Conservation (phyloP, 2,888 invertebrate species). For the Camponotus fellah region DNA sequence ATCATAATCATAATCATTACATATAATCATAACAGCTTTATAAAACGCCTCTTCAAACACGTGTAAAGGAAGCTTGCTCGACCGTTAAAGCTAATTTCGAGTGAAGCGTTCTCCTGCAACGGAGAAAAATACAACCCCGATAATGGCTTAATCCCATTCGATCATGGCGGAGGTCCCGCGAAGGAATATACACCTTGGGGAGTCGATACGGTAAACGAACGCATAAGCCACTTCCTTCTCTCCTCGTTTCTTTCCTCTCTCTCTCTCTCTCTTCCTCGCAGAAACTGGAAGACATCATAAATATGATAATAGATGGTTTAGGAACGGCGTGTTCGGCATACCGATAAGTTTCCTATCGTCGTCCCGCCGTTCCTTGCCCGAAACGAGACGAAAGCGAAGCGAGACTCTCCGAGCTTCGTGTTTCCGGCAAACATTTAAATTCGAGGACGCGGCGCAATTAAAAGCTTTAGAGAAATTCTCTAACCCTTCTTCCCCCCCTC, state of each 20-base stretch:
- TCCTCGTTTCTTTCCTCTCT: neutral
- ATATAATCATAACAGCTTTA: neutral
- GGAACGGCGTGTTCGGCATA: conserved; percentile 75
- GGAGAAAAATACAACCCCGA: conserved; percentile 43
- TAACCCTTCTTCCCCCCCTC: neutral
- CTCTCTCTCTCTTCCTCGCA: conserved; percentile 26
- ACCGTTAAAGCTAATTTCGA: conserved; percentile 32
- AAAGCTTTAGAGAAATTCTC: conserved; percentile 28
- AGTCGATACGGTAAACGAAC: conserved; percentile 21
- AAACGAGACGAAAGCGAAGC: conserved; percentile 18
- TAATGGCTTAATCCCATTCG: conserved; percentile 65
- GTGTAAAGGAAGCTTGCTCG: neutral
- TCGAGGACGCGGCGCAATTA: conserved; percentile 43
- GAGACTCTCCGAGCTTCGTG: neutral
- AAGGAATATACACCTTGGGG: conserved; percentile 28
- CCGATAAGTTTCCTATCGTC: conserved; percentile 71
- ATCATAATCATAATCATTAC: neutral
- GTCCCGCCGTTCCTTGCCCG: conserved; percentile 4
- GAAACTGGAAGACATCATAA: conserved; percentile 76
- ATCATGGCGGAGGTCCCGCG: conserved; percentile 53
- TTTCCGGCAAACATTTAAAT: conserved; percentile 42
- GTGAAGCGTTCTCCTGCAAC: conserved; percentile 1
- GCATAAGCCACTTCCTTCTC: conserved; percentile 6
- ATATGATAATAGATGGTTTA: conserved; percentile 81
- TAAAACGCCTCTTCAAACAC: neutral